Evolutionary conservation across 1,140 invertebrate species (phyloP).

Genomic region (Halesus radiatus): DNA sequence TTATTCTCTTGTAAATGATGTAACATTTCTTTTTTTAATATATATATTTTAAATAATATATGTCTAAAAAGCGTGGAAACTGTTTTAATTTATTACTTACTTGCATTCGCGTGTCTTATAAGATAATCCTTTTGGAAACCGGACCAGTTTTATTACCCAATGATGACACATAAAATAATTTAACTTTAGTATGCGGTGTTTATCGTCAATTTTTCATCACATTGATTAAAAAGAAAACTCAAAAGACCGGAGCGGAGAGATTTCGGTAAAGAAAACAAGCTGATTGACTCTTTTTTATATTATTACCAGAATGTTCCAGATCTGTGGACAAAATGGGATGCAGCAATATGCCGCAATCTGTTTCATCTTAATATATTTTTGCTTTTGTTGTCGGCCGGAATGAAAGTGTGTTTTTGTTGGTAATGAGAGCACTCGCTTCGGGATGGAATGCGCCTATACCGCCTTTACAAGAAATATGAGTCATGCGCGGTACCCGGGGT

Average conservation of each 20-base stretch:
- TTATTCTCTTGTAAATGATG: too few relatives aligned
- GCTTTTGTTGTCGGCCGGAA: constrained; percentile 31
- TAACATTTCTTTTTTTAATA: too few relatives aligned
- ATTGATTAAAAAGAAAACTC: not conserved
- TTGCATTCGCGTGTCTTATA: too few relatives aligned
- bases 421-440: constrained; percentile 46
- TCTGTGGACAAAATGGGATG: not conserved
- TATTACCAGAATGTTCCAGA: constrained; percentile 9
- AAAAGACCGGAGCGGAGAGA: not conserved
- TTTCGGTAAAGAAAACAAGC: constrained; percentile 5
- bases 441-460: constrained; percentile 29
- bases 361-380: constrained; percentile 36
- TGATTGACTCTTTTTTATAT: constrained; percentile 3
- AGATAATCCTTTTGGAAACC: too few relatives aligned
- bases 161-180: too few relatives aligned
- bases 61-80: too few relatives aligned
- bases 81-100: too few relatives aligned
- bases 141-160: too few relatives aligned
- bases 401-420: constrained; percentile 46
- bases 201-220: not conserved
- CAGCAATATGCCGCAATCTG: constrained; percentile 32
- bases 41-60: too few relatives aligned
- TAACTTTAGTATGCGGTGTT: not conserved
- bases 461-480: not conserved
- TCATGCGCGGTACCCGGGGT: not conserved